Percentiles rank a stretch among this genome's conserved stretches.
Conservation (phyloP, 2,888 invertebrate genomes). For the Cacoxenus indagator region DNA sequence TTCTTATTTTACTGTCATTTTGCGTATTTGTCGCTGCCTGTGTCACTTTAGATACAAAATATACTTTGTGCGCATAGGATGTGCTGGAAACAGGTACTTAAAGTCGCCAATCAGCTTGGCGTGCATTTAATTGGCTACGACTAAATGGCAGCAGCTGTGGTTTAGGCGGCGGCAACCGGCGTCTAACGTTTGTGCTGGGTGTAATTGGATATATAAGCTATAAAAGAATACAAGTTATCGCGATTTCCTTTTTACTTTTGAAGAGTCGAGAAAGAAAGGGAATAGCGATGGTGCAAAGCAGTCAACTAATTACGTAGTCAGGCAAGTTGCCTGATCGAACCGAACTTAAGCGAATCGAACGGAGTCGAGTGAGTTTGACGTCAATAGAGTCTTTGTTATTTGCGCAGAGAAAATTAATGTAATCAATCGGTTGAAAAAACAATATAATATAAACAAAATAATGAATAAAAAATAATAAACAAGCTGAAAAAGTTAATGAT, state of each 20-base stretch:
- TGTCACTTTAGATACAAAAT: not conserved
- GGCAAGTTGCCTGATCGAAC: not conserved
- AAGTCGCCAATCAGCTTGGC: not conserved
- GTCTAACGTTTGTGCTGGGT: too few relatives aligned
- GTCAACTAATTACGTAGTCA: constrained; percentile 13
- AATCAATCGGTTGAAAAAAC: constrained; percentile 18
- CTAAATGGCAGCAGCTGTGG: not conserved
- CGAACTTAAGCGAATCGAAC: too few relatives aligned
- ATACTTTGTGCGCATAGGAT: not conserved
- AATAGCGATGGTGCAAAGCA: not conserved
- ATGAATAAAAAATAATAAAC: constrained; percentile 29
- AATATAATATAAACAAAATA: constrained; percentile 59
- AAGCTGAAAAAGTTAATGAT: constrained; percentile 30
- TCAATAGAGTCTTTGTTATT: constrained; percentile 3
- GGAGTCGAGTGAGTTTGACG: too few relatives aligned
- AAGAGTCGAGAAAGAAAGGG: not conserved
- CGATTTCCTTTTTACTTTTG: not conserved
- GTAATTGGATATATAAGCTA: too few relatives aligned
- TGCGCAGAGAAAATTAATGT: constrained; percentile 4
- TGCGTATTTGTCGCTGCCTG: too few relatives aligned
- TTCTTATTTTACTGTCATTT: too few relatives aligned
- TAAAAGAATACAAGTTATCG: too few relatives aligned
- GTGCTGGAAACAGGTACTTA: not conserved
- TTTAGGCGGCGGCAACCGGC: too few relatives aligned
- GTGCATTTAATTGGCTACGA: constrained; percentile 5